A percentile compares a stretch with the other conserved stretches of the same genome.
Evolutionary conservation across 53 echinoderm and acorn worm genomes (phyloP).

Genomic region (Echinarachnius parma): DNA sequence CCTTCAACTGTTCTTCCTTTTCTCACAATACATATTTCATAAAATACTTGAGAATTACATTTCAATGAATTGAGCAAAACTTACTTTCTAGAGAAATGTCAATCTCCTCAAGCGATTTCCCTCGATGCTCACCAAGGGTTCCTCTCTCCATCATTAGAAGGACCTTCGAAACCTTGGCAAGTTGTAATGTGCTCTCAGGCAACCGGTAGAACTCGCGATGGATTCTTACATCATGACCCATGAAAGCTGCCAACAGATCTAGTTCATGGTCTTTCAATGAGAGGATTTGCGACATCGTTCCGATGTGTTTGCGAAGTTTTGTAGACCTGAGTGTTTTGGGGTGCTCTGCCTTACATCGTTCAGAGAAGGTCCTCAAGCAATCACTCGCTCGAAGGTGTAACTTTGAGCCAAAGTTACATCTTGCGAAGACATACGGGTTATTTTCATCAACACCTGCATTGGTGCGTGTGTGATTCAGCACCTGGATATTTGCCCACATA

Average conservation of each 20-base stretch:
- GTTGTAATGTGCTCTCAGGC: conserved; percentile 40
- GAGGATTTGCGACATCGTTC: conserved; percentile 58
- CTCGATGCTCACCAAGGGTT: conserved; percentile 27
- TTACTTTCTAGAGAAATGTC: conserved; percentile 15
- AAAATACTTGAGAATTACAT: conserved; percentile 12
- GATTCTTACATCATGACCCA: conserved; percentile 50
- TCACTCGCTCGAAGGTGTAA: conserved; percentile 34
- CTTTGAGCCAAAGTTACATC: conserved; percentile 27
- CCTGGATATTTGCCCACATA: conserved; percentile 39
- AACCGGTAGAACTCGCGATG: conserved; percentile 50
- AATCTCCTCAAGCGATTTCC: conserved; percentile 65
- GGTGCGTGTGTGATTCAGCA: conserved; percentile 34
- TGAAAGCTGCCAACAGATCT: conserved; percentile 50
- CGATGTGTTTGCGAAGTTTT: conserved; percentile 57
- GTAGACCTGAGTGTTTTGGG: conserved; percentile 51
- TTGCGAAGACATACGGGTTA: conserved; percentile 62
- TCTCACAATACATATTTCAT: conserved; percentile 10
- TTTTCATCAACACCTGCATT: conserved; percentile 31
- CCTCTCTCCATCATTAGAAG: conserved; percentile 62
- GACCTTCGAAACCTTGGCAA: conserved; percentile 64
- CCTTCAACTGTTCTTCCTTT: not conserved
- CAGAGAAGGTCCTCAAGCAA: conserved; percentile 45
- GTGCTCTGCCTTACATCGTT: conserved; percentile 27
- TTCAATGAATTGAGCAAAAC: conserved; percentile 12
- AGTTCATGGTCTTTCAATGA: conserved; percentile 57